Conservation (phyloP, 2,888 invertebrate genomes). For the Ophion slaviceki region DNA sequence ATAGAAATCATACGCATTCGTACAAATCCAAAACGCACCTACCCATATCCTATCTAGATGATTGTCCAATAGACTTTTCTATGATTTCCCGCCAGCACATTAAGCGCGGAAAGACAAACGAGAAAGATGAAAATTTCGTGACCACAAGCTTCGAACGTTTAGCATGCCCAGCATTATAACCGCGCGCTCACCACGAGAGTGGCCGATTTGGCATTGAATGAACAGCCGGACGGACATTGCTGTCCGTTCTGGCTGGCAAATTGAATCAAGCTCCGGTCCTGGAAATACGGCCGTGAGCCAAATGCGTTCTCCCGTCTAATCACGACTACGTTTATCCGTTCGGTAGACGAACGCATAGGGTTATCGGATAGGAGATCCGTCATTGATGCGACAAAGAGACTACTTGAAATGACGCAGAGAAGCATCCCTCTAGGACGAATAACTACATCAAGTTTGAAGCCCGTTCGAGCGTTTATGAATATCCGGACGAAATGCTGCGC, state of each 20-base stretch:
- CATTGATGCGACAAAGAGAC: slow-evolving; percentile 45
- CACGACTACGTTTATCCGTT: slow-evolving; percentile 73
- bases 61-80: not conserved
- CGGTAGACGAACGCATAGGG: slow-evolving; percentile 61
- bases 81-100: not conserved
- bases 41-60: not conserved
- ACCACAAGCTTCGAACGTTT: slow-evolving; percentile 20
- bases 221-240: slow-evolving; percentile 59
- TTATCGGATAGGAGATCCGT: slow-evolving; percentile 62
- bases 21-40: not conserved
- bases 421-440: not conserved
- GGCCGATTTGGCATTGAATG: slow-evolving; percentile 51
- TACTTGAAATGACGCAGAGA: slow-evolving; percentile 11
- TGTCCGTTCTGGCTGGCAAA: slow-evolving; percentile 73
- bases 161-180: slow-evolving; percentile 35
- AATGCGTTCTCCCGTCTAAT: slow-evolving; percentile 75
- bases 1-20: not conserved
- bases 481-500: not conserved
- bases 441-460: not conserved
- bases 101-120: slow-evolving; percentile 11
- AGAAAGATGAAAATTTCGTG: slow-evolving; percentile 11
- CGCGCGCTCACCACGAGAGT: slow-evolving; percentile 25
- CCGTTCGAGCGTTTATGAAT: not conserved
- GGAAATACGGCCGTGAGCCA: slow-evolving; percentile 73
- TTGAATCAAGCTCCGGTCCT: slow-evolving; percentile 75